Percentiles rank a stretch among this genome's conserved stretches.
phyloP scores from a whole-genome alignment of 1,140 invertebrate genomes.

The Maniola jurtina region DNA sequence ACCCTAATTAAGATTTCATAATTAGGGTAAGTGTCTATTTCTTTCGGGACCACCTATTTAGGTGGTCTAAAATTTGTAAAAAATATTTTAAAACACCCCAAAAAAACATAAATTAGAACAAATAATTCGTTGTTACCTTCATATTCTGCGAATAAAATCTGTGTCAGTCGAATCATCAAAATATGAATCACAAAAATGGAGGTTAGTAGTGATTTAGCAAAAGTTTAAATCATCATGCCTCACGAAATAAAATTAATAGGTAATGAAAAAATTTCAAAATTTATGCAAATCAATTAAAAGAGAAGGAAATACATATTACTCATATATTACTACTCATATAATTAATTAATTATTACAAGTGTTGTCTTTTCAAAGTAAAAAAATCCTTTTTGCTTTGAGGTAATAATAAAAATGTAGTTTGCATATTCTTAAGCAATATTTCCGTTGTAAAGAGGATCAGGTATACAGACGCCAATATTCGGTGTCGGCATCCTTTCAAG shows the following conservation, averaged over 20 bases:
- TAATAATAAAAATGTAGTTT: conserved; percentile 2
- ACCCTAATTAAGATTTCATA: too few species aligned
- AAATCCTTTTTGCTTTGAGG: background rate
- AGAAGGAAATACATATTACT: background rate
- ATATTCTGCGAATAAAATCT: conserved; percentile 8
- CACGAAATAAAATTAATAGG: too few species aligned
- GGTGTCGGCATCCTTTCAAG: conserved; percentile 49
- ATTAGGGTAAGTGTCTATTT: too few species aligned
- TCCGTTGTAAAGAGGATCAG: conserved; percentile 24
- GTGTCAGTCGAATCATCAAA: conserved; percentile 34
- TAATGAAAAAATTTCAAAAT: too few species aligned
- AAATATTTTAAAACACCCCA: too few species aligned
- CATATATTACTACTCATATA: too few species aligned
- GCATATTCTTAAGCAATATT: conserved; percentile 14
- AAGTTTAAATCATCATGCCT: background rate
- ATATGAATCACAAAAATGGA: conserved; percentile 35
- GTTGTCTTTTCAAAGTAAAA: background rate
- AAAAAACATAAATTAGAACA: too few species aligned
- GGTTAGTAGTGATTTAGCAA: background rate
- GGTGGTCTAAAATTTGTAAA: too few species aligned
- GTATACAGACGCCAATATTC: conserved; percentile 25
- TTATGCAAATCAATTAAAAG: too few species aligned
- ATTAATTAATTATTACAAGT: too few species aligned
- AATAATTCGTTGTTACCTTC: too few species aligned
- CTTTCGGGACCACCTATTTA: too few species aligned